Evolutionary conservation across 37 sponge, comb jelly and placozoan genomes (phyloP).

Genomic region (Aplysina aerophoba): DNA sequence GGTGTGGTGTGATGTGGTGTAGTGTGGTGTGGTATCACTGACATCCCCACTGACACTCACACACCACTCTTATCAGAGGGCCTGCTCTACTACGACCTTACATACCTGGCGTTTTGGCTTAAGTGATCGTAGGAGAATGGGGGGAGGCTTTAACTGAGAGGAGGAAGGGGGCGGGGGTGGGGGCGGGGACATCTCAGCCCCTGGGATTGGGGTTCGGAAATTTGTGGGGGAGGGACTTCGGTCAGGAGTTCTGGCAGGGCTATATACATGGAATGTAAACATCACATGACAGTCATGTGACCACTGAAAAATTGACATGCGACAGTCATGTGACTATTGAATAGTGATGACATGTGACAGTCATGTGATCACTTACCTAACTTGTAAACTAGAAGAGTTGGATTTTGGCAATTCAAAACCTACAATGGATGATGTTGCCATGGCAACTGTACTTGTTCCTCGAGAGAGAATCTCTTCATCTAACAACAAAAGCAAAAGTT

Average conservation of each 20-base stretch:
- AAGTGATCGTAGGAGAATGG: not conserved
- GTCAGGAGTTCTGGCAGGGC: conserved; percentile 23
- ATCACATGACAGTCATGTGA: too few relatives aligned
- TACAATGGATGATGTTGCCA: conserved; percentile 6
- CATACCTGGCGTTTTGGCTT: not conserved
- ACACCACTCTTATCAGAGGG: too few relatives aligned
- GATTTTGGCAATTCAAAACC: not conserved
- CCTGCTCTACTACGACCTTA: too few relatives aligned
- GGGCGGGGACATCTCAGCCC: not conserved
- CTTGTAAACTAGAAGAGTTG: conserved; percentile 18
- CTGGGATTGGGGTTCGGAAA: not conserved
- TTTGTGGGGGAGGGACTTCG: conserved; percentile 15
- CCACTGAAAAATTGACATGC: too few relatives aligned
- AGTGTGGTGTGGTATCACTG: too few relatives aligned
- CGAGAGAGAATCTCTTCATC: conserved; percentile 1
- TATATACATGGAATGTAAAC: not conserved
- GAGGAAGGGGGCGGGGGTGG: not conserved
- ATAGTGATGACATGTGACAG: not conserved
- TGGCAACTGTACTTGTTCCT: not conserved
- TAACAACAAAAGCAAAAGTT: not conserved
- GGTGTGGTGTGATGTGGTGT: too few relatives aligned
- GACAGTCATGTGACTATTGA: too few relatives aligned
- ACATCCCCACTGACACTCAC: too few relatives aligned
- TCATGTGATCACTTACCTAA: conserved; percentile 22
- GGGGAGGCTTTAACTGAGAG: not conserved